Base-by-base conservation (phyloP, 1,140 invertebrate species). In the Elymnias hypermnestra region DNA sequence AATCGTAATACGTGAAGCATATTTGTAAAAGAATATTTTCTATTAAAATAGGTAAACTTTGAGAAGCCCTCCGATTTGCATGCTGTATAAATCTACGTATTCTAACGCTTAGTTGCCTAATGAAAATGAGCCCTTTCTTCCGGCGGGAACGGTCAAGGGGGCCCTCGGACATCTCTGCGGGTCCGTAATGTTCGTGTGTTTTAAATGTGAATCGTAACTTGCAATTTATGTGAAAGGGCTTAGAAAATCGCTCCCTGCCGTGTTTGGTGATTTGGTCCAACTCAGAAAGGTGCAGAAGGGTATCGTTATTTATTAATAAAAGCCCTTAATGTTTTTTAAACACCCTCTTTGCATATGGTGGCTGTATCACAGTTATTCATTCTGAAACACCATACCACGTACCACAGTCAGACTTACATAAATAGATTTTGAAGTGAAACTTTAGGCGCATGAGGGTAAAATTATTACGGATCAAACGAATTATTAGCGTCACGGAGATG, bases 121-220 rank as follows among this genome's bases (percentile, higher is more conserved):
- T 83, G 76, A 83, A 83, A 78, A 79, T 76, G 72, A 83, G 74
- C 78, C 76, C 76, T 77, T 83, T 78, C 75, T 83, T 78, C 67
- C 51, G 42, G 49, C 47, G 57, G 23, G 21, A 29, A 63, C 69
- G 72, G 74, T 75, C 73, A 75, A 66, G 58, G 64, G 50, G 55
- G 46, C 72, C 74, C 67, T 69, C 63, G 58, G 63, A 66, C 72
- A 63, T 61, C 60, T 59, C 63, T 59, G 56, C 59, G 63, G 62
- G 62, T 45, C 68, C 65, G 58, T 74, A 67, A 72, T 71, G 62
- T 42, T 42, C 61, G 58, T 64, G 69, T 66, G 72, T 60, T 74
- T 64, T 65, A 74, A 77, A 79, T 76, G 71, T 62, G 66, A 72
- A 72, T 76, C 73, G 72, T 70, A 26, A 73, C 67, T 72, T 73